Conservation (phyloP, 2,113 vertebrate genomes). For the Megaleporinus macrocephalus region DNA sequence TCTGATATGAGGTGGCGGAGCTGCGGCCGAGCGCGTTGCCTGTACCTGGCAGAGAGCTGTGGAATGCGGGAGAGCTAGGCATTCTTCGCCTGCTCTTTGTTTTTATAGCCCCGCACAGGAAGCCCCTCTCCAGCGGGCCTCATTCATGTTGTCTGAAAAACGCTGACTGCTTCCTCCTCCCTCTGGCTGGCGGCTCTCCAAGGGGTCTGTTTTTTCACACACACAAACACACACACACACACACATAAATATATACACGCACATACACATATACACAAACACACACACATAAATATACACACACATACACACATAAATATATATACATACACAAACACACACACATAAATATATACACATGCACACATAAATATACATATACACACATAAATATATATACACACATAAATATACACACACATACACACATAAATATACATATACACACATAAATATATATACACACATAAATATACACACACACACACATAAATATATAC, state of each 20-base stretch:
- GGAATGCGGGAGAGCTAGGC: slow-evolving; percentile 68
- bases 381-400: background rate
- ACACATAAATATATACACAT: slow-evolving; percentile 33
- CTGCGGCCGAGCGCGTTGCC: background rate
- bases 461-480: background rate
- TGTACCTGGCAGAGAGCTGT: slow-evolving; percentile 70
- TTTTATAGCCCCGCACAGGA: slow-evolving; percentile 79
- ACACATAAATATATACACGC: too few species aligned
- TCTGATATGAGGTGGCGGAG: background rate
- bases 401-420: slow-evolving; percentile 15
- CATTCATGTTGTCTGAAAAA: slow-evolving; percentile 77
- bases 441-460: background rate
- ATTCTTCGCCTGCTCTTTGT: slow-evolving; percentile 69
- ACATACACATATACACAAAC: background rate
- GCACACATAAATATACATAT: too few species aligned
- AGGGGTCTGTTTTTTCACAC: slow-evolving; percentile 29
- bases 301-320: slow-evolving; percentile 29
- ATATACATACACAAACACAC: background rate
- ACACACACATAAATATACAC: slow-evolving; percentile 9
- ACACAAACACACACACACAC: slow-evolving; percentile 12
- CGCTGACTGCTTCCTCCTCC: slow-evolving; percentile 74
- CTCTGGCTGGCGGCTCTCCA: slow-evolving; percentile 68
- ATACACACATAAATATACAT: slow-evolving; percentile 16
- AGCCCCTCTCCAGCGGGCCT: slow-evolving; percentile 68
- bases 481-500: slow-evolving; percentile 42